Base-by-base conservation (phyloP, 2,797 vertebrate genomes). In the Argentina silus region DNA sequence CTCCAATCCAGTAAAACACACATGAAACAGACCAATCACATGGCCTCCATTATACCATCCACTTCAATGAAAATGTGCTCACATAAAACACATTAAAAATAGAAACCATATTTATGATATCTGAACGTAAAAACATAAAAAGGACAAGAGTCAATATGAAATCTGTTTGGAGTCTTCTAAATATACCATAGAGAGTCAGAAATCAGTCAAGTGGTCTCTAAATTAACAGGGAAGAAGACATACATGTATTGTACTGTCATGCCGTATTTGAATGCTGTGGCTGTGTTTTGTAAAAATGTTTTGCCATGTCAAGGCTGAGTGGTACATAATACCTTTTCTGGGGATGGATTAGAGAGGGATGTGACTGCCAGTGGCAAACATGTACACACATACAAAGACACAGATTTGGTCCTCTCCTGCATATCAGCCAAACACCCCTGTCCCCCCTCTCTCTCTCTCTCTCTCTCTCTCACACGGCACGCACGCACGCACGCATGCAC, bases 71-170 rank as follows among this genome's bases (percentile, higher is more conserved):
- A 76, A 63, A 70, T 74, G 55, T 48, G 23, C 55, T 23, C 36
- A 8, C 12, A 3, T 73, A 61, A 78, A 67, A 70, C 45, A 59
- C 44, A 74, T 69, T 17, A 69, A 69, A 69, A 43, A 65, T 15
- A 4, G 7, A 27, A 15, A 27, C 17, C 53, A 71, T 47, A 63
- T 75, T 74, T 77, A 78, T 60, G 21, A 59, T 74, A 74, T 83
- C 63, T 80, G 81, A 73, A 72, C 72, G 68, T 80, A 70, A 80
- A 56, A 80, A 84, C 81, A 80, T 78, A 69, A 80, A 72, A 80
- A 65, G 45, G 15, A 69, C 48, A 60, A 6, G 27, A 70, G 57
- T 67, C n/a, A 14, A 60, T 64, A 55, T 65, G 61, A 71, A 74
- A 64, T 79, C 80, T 82, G 72, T 78, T 83, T 75, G 76, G 42